Conservation (phyloP, 1,140 invertebrate genomes). For the Ylistrum balloti region DNA sequence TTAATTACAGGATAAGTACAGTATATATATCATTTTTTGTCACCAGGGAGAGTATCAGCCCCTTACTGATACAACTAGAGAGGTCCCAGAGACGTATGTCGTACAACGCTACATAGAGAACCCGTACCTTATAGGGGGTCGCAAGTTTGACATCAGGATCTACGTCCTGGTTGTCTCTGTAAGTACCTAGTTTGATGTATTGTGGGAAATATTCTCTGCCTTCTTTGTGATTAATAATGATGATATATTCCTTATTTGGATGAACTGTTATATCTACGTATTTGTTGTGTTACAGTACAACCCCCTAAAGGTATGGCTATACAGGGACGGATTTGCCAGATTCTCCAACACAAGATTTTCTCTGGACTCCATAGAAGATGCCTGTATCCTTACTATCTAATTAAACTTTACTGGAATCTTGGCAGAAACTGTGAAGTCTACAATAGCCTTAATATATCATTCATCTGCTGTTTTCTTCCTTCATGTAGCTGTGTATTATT, state of each 20-base stretch:
- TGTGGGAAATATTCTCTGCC: neutral
- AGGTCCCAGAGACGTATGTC: constrained; percentile 81
- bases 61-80: constrained; percentile 75
- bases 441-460: no score
- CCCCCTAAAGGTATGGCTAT: constrained; percentile 83
- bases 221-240: no score
- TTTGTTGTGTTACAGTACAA: constrained; percentile 77
- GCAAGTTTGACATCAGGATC: constrained; percentile 82
- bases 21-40: neutral
- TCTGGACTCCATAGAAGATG: constrained; percentile 83
- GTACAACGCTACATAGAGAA: constrained; percentile 83
- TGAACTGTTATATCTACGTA: no score
- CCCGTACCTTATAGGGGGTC: constrained; percentile 82
- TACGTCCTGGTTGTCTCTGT: constrained; percentile 82
- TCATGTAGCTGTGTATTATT: no score
- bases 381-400: constrained; percentile 81
- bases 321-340: constrained; percentile 84
- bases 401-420: no score
- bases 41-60: constrained; percentile 79
- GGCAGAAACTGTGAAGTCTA: no score
- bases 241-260: no score
- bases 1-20: neutral
- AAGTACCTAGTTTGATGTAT: constrained; percentile 61
- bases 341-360: constrained; percentile 84
- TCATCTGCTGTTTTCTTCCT: no score